Base-by-base conservation (phyloP, 2,113 vertebrate genomes). In the Macrotis lagotis region DNA sequence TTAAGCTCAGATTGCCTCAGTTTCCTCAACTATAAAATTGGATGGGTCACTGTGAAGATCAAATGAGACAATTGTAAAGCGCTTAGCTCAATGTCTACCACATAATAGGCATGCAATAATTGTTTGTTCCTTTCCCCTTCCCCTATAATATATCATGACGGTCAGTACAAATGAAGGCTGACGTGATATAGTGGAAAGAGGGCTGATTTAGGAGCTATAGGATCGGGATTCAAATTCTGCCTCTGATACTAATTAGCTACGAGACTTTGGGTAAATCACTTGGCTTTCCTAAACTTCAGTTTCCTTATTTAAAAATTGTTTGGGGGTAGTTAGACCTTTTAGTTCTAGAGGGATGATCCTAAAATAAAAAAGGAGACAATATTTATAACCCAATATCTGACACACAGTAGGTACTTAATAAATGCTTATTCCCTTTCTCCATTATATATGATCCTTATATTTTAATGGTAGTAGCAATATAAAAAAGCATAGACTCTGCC, bases 371-470 rank as follows among this genome's bases (percentile, higher is more conserved):
- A 94, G 52, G 53, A 52, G 55, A 25, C 37, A 93, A 5, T 28
- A 74, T 47, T n/a, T 66, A 44, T 95, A 50, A 66, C 95, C 25
- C 89, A 89, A 11, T 6, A 55, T 19, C 52, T 55, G 14, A 83
- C 66, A 90, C 93, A 88, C 94, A 95, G 50, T 25, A 95, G 92
- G 91, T 11, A 51, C 50, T 88, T 26, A 91, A 47, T 37, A 92
- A 93, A 50, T 91, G 74, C 44, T 48, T 90, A 37, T 47, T 95
- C 59, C n/a, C 28, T 3, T 59, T n/a, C 1, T 37, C 16, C 37
- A 74, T n/a, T n/a, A 16, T n/a, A 19, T 16, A 50, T 92, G 66
- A 94, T 92, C 25, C 6, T 49, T 74, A 50, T 74, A 26, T 31
- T 66, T 88, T 49, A 49, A 59, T 50, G 53, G 53, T 49, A 44